phyloP scores from a whole-genome alignment of 2,888 invertebrate species.

The Sisyra terminalis region DNA sequence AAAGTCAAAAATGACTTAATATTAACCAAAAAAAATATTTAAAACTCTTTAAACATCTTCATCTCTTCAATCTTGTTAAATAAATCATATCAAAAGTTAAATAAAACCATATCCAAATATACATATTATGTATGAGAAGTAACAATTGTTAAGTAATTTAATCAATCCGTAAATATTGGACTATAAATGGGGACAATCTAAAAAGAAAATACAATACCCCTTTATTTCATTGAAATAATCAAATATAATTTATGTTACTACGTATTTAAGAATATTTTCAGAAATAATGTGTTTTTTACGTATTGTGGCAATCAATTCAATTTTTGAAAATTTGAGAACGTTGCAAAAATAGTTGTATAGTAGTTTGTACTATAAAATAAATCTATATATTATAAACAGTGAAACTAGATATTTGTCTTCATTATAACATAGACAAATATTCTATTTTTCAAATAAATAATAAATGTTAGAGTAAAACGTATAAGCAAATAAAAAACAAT shows the following conservation, averaged over 20 bases:
- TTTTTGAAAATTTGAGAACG: too few relatives aligned
- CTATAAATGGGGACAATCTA: constrained; percentile 29
- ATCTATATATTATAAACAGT: not conserved
- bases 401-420: not conserved
- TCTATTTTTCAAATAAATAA: not conserved
- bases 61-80: not conserved
- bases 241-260: constrained; percentile 1
- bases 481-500: too few relatives aligned
- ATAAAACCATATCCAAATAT: constrained; percentile 3
- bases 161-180: constrained; percentile 22
- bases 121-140: constrained; percentile 1
- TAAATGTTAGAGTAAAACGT: not conserved
- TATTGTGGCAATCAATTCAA: too few relatives aligned
- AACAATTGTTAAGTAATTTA: not conserved
- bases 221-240: not conserved
- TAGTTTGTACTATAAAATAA: not conserved
- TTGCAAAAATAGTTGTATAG: too few relatives aligned
- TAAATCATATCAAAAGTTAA: not conserved
- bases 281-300: not conserved
- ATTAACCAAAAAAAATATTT: constrained; percentile 3
- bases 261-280: constrained; percentile 2
- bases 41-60: not conserved
- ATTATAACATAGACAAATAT: not conserved
- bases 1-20: not conserved
- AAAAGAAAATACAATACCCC: not conserved